Percentiles rank a stretch among this genome's conserved stretches.
Evolutionary conservation across 2,797 vertebrate genomes (phyloP).

Genomic region (Danionella dracula): DNA sequence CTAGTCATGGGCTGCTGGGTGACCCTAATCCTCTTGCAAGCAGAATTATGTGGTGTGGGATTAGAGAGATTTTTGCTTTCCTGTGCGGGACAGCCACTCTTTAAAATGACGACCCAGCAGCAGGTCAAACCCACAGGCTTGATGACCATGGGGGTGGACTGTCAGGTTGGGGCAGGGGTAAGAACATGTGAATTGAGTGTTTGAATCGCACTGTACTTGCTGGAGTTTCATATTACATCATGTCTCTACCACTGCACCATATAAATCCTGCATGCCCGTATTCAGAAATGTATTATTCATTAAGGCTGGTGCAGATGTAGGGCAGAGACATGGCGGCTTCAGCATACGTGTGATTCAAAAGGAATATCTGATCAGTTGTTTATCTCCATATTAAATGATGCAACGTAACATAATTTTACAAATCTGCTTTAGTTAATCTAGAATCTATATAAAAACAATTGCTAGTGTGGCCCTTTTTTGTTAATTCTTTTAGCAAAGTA

Average conservation of each 20-base stretch:
- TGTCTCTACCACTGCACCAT: not conserved
- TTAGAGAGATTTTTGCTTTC: constrained; percentile 63
- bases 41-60: constrained; percentile 64
- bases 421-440: not conserved
- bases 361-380: not conserved
- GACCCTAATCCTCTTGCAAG: constrained; percentile 74
- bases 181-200: not conserved
- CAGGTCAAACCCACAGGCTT: constrained; percentile 35
- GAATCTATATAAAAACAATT: too few species aligned
- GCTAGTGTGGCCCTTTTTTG: too few species aligned
- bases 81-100: constrained; percentile 39
- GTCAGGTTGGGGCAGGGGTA: not conserved
- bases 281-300: not conserved
- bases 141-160: not conserved
- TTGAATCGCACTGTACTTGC: not conserved
- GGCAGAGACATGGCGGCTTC: not conserved
- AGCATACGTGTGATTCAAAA: too few species aligned
- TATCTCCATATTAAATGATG: too few species aligned
- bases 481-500: too few species aligned
- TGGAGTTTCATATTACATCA: constrained; percentile 9
- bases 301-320: not conserved
- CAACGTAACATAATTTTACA: too few species aligned
- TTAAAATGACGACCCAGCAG: constrained; percentile 42
- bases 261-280: constrained; percentile 32
- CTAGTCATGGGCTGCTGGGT: constrained; percentile 60